A percentile compares a stretch with the other conserved stretches of the same genome.
These are phyloP conservation scores for Girardinus metallicus DNA, from an alignment of 2,797 vertebrate species.

Conservation along the genomic window DNA sequence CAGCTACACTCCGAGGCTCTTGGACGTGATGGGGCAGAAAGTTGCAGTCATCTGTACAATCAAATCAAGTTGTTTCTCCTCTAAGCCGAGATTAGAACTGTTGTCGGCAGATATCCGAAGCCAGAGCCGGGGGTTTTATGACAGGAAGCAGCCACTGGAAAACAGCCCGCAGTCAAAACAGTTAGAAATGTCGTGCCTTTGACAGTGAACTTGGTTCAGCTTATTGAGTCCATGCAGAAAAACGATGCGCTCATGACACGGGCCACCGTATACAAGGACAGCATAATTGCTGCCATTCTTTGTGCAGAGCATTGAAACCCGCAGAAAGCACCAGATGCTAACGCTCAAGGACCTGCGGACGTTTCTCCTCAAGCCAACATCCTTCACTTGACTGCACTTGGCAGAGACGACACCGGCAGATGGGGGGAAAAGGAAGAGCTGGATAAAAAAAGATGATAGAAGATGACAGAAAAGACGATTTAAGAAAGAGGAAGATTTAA, in stretches of 20 bases:
- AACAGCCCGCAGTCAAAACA: slow-evolving; percentile 35
- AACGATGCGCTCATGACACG: not conserved
- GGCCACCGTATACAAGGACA: not conserved
- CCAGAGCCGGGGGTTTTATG: slow-evolving; percentile 39
- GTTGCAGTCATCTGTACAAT: slow-evolving; percentile 77
- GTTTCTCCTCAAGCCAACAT: slow-evolving; percentile 46
- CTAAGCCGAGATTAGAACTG: slow-evolving; percentile 55
- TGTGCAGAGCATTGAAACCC: slow-evolving; percentile 13
- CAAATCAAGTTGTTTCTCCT: slow-evolving; percentile 70
- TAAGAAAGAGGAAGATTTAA: slow-evolving; percentile 4
- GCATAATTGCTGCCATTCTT: not conserved
- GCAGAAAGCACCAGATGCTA: slow-evolving; percentile 40
- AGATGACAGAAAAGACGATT: not conserved
- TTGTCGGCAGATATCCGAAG: slow-evolving; percentile 54
- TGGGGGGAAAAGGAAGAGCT: slow-evolving; percentile 24
- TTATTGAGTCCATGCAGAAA: not conserved
- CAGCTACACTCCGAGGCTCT: slow-evolving; percentile 54
- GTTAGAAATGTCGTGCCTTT: slow-evolving; percentile 31
- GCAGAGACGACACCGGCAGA: slow-evolving; percentile 38
- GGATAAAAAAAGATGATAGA: slow-evolving; percentile 14
- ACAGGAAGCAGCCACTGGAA: slow-evolving; percentile 61
- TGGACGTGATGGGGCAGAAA: slow-evolving; percentile 60
- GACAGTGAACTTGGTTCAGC: slow-evolving; percentile 10
- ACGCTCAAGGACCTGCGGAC: slow-evolving; percentile 48
- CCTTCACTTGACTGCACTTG: slow-evolving; percentile 53